Evolutionary conservation across 2,888 invertebrate genomes (phyloP), one percentile per base, ranked within the genome.

Genomic region (Torymus texanus): DNA sequence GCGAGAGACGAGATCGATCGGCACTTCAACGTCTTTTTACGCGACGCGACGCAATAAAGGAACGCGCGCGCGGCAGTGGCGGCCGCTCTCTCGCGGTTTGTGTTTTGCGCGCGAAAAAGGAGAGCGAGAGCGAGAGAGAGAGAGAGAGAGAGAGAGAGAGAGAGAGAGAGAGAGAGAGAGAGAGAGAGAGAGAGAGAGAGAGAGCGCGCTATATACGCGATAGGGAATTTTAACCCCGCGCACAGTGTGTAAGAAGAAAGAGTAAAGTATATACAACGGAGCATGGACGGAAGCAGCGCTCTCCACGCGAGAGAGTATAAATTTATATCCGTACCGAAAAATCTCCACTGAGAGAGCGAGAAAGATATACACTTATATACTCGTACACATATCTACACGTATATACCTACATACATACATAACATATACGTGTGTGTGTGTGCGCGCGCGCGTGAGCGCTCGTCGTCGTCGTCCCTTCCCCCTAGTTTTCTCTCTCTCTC

Each of bases 11-110:
- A 75, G 81, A 81, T 81, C 81, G 78, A 81, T 78, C 75, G 78
- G 75, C 78, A 75, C 78, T 75, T 41, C 75, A 71, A 78, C 81
- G 81, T 81, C 81, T 81, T 81, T 81, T 81, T 78, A 81, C 76
- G 67, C 75, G 81, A 63, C 78, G 81, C 78, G 78, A 75, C 78
- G 81, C 68, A 75, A 78, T 78, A 78, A 78, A 81, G 75, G 80
- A 78, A 73, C 24, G 70, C 16, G 56, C 58, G 58, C 73, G 41
- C 63, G 24, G 18, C 55, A 8, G 41, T 41, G 41, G 53, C 66
- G 50, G 58, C 51, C 71, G 77, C 65, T 73, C 74, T 67, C 67
- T 55, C 55, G 14, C 41, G 3, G 41, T 68, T 50, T 29, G 58
- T 62, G 51, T 5, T 5, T 8, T n/a, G 21, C n/a, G 16, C 0